Conservation (phyloP, 2,113 vertebrate genomes). For the Eolophus roseicapilla region DNA sequence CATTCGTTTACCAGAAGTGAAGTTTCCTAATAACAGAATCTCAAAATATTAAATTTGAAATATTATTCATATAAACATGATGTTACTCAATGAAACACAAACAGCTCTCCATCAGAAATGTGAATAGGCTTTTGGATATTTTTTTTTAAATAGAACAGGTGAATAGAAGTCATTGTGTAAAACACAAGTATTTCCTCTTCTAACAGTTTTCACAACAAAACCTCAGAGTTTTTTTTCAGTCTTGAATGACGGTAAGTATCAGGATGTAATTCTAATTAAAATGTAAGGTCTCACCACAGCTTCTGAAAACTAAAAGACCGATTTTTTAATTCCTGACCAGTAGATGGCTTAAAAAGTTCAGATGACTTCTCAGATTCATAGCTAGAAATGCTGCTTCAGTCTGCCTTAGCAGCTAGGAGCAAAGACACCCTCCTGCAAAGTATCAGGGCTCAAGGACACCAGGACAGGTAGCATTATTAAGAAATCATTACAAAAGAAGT, state of each 20-base stretch:
- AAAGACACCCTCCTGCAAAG: background rate
- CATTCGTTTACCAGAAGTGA: background rate
- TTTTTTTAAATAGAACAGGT: background rate
- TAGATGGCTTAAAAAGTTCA: background rate
- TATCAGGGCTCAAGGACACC: background rate
- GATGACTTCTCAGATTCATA: background rate
- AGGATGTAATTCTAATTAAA: background rate
- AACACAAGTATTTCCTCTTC: background rate
- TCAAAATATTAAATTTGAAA: background rate
- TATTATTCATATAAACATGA: background rate
- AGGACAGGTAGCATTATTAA: background rate
- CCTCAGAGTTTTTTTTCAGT: background rate
- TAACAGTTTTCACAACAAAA: background rate
- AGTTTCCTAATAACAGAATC: background rate
- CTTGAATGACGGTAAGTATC: background rate
- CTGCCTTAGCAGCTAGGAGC: background rate
- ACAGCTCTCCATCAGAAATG: background rate
- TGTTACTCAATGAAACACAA: background rate
- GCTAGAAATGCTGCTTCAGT: background rate
- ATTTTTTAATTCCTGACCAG: background rate
- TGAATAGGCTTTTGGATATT: background rate
- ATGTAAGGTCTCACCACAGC: background rate
- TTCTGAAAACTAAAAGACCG: background rate
- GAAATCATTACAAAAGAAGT: background rate
- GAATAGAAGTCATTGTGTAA: background rate